Evolutionary conservation across 2,797 vertebrate genomes (phyloP), one percentile per base, ranked within the genome.

Genomic region (Sebastes matsubarae): DNA sequence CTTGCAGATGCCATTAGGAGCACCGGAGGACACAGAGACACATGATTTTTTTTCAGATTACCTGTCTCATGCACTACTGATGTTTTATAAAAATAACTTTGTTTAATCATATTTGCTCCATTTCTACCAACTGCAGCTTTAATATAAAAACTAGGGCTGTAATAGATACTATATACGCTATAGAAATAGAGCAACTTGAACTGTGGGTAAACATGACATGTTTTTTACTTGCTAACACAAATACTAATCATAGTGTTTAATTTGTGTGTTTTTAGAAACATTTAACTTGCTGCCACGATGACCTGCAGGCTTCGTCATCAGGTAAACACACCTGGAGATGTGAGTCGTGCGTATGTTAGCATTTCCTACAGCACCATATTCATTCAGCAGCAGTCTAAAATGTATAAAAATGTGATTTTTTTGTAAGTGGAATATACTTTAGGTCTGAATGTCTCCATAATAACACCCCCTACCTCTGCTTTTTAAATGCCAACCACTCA

Each of bases 401-500:
- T 12, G 24, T 22, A 27, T 24, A 38, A 38, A 30, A 52, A 59
- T 46, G 13, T 34, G 4, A 20, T 34, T 63, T 50, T 50, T 46
- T 42, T 42, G 6, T 42, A 8, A 75, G 27, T 61, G 2, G 18
- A 68, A 13, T 42, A 34, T 18, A 22, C 25, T 38, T 13, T 12
- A 52, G 7, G 4, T 55, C 76, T 60, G 38, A 54, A 13, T 18
- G 32, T 32, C 77, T 63, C 18, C 50, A 69, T 14, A 29, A 24
- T 42, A 52, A 25, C 71, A 34, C 3, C 50, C 54, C 25, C 14
- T 0, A 8, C 63, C 25, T 76, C 50, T 63, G 18, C 68, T 65
- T 70, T 83, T 81, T 42, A 80, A 86, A 80, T 83, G 67, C 58
- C 76, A 81, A 27, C 70, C 16, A 30, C 67, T 82, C 54, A 9